Percentiles rank a stretch among this genome's conserved stretches.
phyloP scores from a whole-genome alignment of 2,888 invertebrate genomes.

The Drosophila hawaiiensis region DNA sequence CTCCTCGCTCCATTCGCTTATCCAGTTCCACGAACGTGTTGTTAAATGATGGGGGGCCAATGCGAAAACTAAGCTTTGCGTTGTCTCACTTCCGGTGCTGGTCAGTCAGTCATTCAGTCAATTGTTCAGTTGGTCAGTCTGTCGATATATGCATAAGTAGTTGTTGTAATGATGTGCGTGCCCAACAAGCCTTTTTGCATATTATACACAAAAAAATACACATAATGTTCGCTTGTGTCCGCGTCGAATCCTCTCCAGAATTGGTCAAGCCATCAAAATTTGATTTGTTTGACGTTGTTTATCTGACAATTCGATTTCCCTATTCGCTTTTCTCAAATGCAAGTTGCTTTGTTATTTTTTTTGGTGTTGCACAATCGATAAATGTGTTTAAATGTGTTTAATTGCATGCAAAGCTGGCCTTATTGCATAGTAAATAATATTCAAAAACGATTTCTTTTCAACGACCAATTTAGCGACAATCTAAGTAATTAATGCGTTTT shows the following conservation, averaged over 20 bases:
- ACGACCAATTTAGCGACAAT: constrained; percentile 24
- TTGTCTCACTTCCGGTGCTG: constrained; percentile 56
- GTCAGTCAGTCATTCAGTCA: constrained; percentile 40
- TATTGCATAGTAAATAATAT: constrained; percentile 19
- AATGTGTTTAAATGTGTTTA: constrained; percentile 19
- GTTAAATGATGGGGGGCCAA: constrained; percentile 60
- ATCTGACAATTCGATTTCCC: constrained; percentile 59
- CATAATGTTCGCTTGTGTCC: constrained; percentile 30
- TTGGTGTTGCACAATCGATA: constrained; percentile 30
- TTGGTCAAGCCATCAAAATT: constrained; percentile 36
- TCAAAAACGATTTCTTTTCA: constrained; percentile 10
- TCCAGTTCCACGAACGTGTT: constrained; percentile 60
- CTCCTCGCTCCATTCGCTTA: not conserved
- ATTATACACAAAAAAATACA: constrained; percentile 46
- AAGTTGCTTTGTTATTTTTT: not conserved
- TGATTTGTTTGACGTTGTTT: constrained; percentile 9
- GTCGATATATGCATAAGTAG: constrained; percentile 46
- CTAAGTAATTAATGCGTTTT: constrained; percentile 34
- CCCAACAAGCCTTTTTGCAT: constrained; percentile 52
- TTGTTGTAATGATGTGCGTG: constrained; percentile 73
- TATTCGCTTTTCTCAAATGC: constrained; percentile 21
- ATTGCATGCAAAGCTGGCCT: constrained; percentile 31
- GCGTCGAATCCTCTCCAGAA: constrained; percentile 42
- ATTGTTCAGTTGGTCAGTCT: constrained; percentile 35
- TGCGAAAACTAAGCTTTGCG: constrained; percentile 59